Conservation (phyloP, 2,113 vertebrate species). For the Phycodurus eques region DNA sequence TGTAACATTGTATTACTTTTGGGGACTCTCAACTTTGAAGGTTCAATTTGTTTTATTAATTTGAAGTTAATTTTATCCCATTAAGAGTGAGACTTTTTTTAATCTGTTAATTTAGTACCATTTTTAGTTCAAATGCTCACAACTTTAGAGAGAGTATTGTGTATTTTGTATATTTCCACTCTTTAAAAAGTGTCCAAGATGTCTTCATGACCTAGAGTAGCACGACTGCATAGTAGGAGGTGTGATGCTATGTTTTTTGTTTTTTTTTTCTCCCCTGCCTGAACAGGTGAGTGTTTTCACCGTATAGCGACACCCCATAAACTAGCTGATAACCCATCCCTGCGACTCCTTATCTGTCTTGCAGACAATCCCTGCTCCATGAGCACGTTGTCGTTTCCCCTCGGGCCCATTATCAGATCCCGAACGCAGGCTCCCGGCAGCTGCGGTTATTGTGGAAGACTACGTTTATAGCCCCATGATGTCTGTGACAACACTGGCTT, state of each 20-base stretch:
- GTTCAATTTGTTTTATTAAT: no score
- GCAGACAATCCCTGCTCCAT: slow-evolving; percentile 65
- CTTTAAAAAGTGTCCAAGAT: background rate
- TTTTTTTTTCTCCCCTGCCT: slow-evolving; percentile 1
- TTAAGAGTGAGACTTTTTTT: no score
- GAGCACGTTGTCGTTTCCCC: slow-evolving; percentile 64
- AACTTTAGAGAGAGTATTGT: no score
- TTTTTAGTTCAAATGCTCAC: background rate
- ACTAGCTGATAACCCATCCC: slow-evolving; percentile 67
- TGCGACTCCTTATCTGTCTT: slow-evolving; percentile 69
- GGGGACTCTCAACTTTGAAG: no score
- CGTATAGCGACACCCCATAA: slow-evolving; percentile 66
- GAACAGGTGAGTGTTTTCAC: slow-evolving; percentile 61
- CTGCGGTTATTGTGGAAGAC: slow-evolving; percentile 55
- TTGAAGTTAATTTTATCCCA: no score
- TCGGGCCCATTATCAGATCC: slow-evolving; percentile 68
- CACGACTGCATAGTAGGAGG: background rate
- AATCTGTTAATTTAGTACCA: background rate
- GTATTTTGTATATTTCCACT: background rate
- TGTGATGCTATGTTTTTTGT: slow-evolving; percentile 20
- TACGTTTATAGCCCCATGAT: slow-evolving; percentile 50
- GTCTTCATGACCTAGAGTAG: slow-evolving; percentile 23
- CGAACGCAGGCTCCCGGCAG: slow-evolving; percentile 43
- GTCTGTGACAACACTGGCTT: slow-evolving; percentile 50
- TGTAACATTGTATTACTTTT: no score